Percentiles rank a stretch among this genome's conserved stretches.
phyloP scores from a whole-genome alignment of 2,888 invertebrate genomes.

The Andrena minutula region DNA sequence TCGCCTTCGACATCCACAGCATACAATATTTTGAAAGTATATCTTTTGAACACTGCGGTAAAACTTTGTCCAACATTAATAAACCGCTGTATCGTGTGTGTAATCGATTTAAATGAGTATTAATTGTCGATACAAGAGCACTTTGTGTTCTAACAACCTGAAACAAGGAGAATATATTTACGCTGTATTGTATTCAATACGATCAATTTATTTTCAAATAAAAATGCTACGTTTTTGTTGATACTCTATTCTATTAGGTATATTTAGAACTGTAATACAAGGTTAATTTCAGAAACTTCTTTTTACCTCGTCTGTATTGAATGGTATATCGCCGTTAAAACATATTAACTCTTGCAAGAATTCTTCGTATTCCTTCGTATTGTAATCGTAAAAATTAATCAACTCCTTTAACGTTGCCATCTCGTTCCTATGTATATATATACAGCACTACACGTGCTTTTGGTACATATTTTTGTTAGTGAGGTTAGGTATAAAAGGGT shows the following conservation, averaged over 20 bases:
- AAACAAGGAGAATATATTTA: slow-evolving; percentile 22
- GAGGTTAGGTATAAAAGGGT: slow-evolving; percentile 30
- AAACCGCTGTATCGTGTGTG: slow-evolving; percentile 74
- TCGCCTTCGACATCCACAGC: slow-evolving; percentile 79
- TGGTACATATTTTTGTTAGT: too few relatives aligned
- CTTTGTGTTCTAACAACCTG: slow-evolving; percentile 73
- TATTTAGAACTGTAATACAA: not conserved
- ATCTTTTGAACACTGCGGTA: slow-evolving; percentile 71
- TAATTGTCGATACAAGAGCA: slow-evolving; percentile 72
- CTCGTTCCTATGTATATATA: not conserved
- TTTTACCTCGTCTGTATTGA: slow-evolving; percentile 71
- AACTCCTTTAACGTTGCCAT: slow-evolving; percentile 66
- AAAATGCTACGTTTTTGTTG: not conserved
- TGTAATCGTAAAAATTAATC: slow-evolving; percentile 69
- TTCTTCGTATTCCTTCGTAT: slow-evolving; percentile 68
- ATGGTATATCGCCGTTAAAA: slow-evolving; percentile 72
- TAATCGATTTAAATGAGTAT: slow-evolving; percentile 76
- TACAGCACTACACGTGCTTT: slow-evolving; percentile 27
- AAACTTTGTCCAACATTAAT: slow-evolving; percentile 67
- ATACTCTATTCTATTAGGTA: not conserved
- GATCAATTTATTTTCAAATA: not conserved
- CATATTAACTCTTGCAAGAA: slow-evolving; percentile 71
- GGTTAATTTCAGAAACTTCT: slow-evolving; percentile 21
- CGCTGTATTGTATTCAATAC: not conserved
- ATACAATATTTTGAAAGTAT: slow-evolving; percentile 73